Percentiles rank a stretch among this genome's conserved stretches.
phyloP scores from a whole-genome alignment of 2,888 invertebrate genomes.

The Neoascia interrupta region DNA sequence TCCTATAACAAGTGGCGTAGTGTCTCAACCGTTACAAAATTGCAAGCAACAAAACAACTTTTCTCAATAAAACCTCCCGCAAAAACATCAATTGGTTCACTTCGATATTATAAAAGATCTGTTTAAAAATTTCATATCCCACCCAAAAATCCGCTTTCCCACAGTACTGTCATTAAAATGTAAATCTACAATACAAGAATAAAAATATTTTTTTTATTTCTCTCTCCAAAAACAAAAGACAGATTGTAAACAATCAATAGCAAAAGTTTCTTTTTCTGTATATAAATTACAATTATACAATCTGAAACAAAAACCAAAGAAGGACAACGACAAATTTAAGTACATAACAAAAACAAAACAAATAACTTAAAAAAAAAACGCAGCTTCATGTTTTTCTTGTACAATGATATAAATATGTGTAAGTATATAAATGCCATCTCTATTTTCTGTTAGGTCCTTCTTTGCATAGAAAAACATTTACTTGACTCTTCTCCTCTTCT shows the following conservation, averaged over 20 bases:
- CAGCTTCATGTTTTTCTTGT: constrained; percentile 3
- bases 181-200: constrained; percentile 36
- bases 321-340: constrained; percentile 25
- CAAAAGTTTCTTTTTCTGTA: constrained; percentile 44
- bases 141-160: too few species aligned
- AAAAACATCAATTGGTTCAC: too few species aligned
- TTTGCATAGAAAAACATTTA: constrained; percentile 5
- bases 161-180: constrained; percentile 44
- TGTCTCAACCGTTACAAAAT: too few species aligned
- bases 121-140: not conserved
- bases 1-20: too few species aligned
- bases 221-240: constrained; percentile 11
- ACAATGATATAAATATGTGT: too few species aligned
- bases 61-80: too few species aligned
- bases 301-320: constrained; percentile 10
- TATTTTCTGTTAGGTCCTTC: not conserved
- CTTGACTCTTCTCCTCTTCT: not conserved
- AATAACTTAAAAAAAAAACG: constrained; percentile 1
- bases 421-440: not conserved
- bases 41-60: too few species aligned
- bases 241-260: constrained; percentile 49
- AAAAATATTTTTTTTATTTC: constrained; percentile 32
- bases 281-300: constrained; percentile 51
- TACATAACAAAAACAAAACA: constrained; percentile 28
- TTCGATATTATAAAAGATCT: too few species aligned